Evolutionary conservation across 2,888 invertebrate genomes (phyloP).

Genomic region (Drosophila siamana): DNA sequence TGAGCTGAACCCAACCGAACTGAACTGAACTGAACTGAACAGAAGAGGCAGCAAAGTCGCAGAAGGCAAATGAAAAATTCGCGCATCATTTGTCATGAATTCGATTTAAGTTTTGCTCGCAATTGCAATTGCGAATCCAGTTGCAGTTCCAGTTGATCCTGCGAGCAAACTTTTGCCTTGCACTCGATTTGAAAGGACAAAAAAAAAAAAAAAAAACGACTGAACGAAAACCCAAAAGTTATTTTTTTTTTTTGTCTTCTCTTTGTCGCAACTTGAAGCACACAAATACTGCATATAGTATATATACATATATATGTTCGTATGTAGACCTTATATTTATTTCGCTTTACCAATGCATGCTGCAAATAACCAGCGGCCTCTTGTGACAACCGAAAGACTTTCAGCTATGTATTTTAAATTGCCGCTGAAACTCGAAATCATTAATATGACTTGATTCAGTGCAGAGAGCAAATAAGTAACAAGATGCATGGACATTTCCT

Average conservation of each 20-base stretch:
- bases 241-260: not conserved
- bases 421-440: constrained; percentile 13
- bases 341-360: not conserved
- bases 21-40: too few species aligned
- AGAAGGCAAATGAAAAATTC: constrained; percentile 63
- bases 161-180: constrained; percentile 27
- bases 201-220: too few species aligned
- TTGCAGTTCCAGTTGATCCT: constrained; percentile 29
- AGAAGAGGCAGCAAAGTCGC: constrained; percentile 6
- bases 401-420: constrained; percentile 3
- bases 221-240: too few species aligned
- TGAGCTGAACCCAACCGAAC: too few species aligned
- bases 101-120: constrained; percentile 71
- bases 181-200: constrained; percentile 11
- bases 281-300: constrained; percentile 1
- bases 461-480: not conserved
- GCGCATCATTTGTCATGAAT: constrained; percentile 79
- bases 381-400: not conserved
- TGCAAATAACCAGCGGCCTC: constrained; percentile 8
- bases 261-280: constrained; percentile 12
- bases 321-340: not conserved
- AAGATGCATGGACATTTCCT: not conserved
- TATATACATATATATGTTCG: too few species aligned
- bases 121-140: constrained; percentile 39
- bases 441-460: constrained; percentile 6